Evolutionary conservation across 2,113 vertebrate genomes (phyloP).

Genomic region (Ondatra zibethicus): DNA sequence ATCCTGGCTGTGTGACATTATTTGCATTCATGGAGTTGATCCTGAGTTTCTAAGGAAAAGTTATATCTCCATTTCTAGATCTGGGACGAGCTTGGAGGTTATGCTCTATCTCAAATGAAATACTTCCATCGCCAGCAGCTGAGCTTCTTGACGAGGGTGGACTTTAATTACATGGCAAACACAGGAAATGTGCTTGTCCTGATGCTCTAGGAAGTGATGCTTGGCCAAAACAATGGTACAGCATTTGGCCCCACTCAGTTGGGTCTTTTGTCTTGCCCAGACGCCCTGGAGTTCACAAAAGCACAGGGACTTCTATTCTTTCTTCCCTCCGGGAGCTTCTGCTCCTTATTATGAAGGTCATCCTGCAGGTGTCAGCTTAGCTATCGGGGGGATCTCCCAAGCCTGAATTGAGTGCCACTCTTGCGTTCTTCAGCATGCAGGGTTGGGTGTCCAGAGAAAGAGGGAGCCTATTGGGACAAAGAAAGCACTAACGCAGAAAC

Average conservation of each 20-base stretch:
- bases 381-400: background rate
- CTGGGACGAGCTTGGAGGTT: background rate
- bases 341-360: background rate
- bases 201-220: background rate
- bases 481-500: background rate
- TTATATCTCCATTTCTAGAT: background rate
- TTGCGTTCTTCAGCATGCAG: background rate
- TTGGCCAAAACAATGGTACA: background rate
- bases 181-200: background rate
- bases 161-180: background rate
- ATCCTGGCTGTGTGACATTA: background rate
- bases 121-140: background rate
- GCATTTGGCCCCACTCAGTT: background rate
- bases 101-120: background rate
- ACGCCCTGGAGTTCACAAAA: background rate
- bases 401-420: background rate
- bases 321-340: background rate
- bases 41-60: constrained; percentile 17
- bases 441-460: background rate
- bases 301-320: background rate
- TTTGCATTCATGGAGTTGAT: background rate
- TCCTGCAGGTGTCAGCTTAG: background rate
- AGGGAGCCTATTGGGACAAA: background rate
- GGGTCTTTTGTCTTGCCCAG: background rate
- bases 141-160: background rate